These are phyloP conservation scores for Tipula confusa DNA, from an alignment of 2,888 invertebrate species.

Conservation along the genomic window DNA sequence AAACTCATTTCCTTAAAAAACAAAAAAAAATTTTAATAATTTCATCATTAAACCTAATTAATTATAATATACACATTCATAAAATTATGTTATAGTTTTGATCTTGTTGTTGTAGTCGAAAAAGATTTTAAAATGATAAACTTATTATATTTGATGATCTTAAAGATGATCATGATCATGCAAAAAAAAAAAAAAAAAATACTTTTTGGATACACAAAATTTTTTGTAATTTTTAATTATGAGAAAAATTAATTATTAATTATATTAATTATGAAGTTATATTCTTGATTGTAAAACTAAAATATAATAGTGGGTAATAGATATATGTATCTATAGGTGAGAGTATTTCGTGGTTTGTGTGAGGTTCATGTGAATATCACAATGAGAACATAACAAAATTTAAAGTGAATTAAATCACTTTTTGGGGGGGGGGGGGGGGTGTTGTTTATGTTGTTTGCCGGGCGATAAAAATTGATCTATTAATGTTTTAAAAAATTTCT, in stretches of 20 bases:
- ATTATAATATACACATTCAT: background rate
- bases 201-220: background rate
- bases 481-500: background rate
- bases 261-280: slow-evolving; percentile 5
- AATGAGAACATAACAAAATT: background rate
- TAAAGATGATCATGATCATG: slow-evolving; percentile 20
- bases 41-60: slow-evolving; percentile 25
- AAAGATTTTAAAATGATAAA: slow-evolving; percentile 14
- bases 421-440: background rate
- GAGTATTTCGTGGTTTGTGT: background rate
- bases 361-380: background rate
- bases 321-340: too few relatives aligned
- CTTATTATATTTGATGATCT: background rate
- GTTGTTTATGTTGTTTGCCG: background rate
- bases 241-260: slow-evolving; percentile 5
- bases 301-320: background rate
- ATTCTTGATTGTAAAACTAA: background rate
- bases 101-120: background rate
- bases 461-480: background rate
- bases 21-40: background rate
- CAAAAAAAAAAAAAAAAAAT: background rate
- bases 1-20: slow-evolving; percentile 20
- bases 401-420: background rate
- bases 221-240: slow-evolving; percentile 17
- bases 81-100: background rate